A percentile compares a stretch with the other conserved stretches of the same genome.
These are phyloP conservation scores for Desmodus rotundus DNA, from an alignment of 2,113 vertebrate species.

Conservation along the genomic window DNA sequence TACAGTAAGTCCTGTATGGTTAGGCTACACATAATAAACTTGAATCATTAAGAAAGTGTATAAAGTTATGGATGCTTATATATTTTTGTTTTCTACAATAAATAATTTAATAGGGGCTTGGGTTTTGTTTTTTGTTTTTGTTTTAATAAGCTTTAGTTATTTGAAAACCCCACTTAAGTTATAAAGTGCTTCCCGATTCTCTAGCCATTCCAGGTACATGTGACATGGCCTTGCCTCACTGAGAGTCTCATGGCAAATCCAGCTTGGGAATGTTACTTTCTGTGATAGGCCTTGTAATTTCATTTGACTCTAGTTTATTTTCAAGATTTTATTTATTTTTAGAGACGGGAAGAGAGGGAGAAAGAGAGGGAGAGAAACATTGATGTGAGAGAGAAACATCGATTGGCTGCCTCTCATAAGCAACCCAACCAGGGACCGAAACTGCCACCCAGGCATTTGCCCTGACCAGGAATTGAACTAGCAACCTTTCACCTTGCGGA, in stretches of 20 bases:
- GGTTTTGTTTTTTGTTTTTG: not conserved
- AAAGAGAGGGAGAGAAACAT: too few species aligned
- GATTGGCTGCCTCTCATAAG: too few species aligned
- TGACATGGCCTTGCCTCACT: not conserved
- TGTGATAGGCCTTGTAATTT: not conserved
- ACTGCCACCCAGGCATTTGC: too few species aligned
- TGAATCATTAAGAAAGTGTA: not conserved
- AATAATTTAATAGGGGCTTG: not conserved
- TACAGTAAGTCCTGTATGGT: not conserved
- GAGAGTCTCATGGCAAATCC: conserved; percentile 37
- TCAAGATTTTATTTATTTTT: too few species aligned
- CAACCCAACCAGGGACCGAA: too few species aligned
- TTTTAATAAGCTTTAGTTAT: conserved; percentile 35
- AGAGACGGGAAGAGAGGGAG: too few species aligned
- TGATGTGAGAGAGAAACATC: too few species aligned
- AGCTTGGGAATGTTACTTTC: not conserved
- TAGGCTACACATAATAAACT: not conserved
- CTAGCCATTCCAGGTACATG: conserved; percentile 1
- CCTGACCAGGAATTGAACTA: too few species aligned
- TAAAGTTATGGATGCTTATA: not conserved
- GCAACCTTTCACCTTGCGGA: too few species aligned
- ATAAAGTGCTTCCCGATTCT: conserved; percentile 19
- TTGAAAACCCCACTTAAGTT: not conserved
- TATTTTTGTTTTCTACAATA: not conserved
- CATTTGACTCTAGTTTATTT: not conserved